Evolutionary conservation across 2,113 vertebrate genomes (phyloP), one percentile per base, ranked within the genome.

Genomic region (Myrmecophaga tridactyla): DNA sequence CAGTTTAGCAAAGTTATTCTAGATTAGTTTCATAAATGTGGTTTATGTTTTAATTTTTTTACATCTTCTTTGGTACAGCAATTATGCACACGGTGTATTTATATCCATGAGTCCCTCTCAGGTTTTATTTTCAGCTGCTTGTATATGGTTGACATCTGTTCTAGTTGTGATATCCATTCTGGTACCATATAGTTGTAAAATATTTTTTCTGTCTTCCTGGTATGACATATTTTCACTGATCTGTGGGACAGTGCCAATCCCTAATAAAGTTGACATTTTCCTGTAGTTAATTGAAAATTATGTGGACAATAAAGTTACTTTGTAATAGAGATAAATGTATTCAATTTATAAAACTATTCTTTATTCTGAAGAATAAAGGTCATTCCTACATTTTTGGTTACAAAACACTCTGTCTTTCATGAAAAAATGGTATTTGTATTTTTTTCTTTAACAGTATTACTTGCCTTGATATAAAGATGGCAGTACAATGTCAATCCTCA

Each of bases 381-480:
- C 21, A 72, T 56, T 80, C 39, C 17, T 89, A 75, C 34, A 65
- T 67, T 92, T 87, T 67, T 27, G 3, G 3, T 78, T 94, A 84
- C 25, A 76, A 90, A 93, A 62, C 80, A 29, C 46, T 80, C 13
- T 70, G 77, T 70, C 12, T 41, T 83, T 93, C 46, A 51, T 84
- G 67, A 82, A 96, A 67, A 73, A 96, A 75, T 78, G 6, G 51
- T 89, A 63, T 14, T 63, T 11, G 18, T 63, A 82, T 21, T 56
- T 62, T 65, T 43, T 43, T 69, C 69, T 67, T 46, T 82, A 89
- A 56, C 21, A 92, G 65, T 85, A 58, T 95, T 84, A 80, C 4
- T 80, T 93, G 39, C 36, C 29, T 88, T 85, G 81, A 41, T 69
- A 89, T 23, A 84, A 93, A 83, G 51, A 39, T 87, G n/a, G 51